These are phyloP conservation scores for Gobiocypris rarus DNA, from an alignment of 2,113 vertebrate genomes.

Conservation along the genomic window DNA sequence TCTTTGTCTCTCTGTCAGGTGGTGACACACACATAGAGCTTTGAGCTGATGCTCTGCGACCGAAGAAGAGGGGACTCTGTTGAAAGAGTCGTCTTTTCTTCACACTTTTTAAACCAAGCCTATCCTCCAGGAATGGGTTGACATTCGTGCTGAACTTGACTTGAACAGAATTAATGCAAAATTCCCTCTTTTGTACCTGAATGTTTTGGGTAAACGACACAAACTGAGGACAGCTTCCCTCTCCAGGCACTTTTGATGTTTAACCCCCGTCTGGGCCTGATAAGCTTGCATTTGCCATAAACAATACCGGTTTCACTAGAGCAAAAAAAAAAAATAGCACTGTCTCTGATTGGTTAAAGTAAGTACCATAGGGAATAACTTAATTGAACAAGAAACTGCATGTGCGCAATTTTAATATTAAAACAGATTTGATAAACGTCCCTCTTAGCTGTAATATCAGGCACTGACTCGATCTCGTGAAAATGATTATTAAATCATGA, in stretches of 20 bases:
- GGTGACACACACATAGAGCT: constrained; percentile 67
- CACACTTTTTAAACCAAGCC: constrained; percentile 56
- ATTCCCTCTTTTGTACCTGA: constrained; percentile 32
- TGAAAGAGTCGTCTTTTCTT: constrained; percentile 72
- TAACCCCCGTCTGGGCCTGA: background rate
- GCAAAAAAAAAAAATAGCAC: background rate
- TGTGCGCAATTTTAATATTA: constrained; percentile 22
- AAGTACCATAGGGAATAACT: background rate
- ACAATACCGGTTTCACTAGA: background rate
- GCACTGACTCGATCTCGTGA: background rate
- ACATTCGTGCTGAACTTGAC: constrained; percentile 57
- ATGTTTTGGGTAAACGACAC: background rate
- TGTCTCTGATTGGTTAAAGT: background rate
- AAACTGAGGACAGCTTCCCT: background rate
- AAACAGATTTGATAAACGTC: constrained; percentile 1
- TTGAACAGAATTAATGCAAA: constrained; percentile 48
- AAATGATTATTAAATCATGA: constrained; percentile 17
- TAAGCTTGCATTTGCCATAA: background rate
- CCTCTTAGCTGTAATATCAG: background rate
- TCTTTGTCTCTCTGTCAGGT: constrained; percentile 60
- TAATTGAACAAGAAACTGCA: constrained; percentile 4
- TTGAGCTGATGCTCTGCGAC: constrained; percentile 57
- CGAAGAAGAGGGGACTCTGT: constrained; percentile 67
- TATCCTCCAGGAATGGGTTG: constrained; percentile 57
- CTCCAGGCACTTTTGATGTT: background rate